Conservation (phyloP, 2,888 invertebrate species). For the Stratiomys singularior region DNA sequence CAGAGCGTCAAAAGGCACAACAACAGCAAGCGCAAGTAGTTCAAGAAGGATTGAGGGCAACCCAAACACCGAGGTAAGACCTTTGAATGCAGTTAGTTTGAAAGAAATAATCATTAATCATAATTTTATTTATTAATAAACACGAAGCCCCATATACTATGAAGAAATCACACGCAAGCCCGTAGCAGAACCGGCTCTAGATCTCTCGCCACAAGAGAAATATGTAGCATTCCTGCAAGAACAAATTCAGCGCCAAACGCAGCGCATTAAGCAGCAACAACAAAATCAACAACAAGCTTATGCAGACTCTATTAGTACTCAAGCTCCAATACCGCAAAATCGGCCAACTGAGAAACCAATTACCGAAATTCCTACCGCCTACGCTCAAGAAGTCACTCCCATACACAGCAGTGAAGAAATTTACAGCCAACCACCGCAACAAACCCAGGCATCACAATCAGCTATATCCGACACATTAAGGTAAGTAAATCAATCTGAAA, state of each 20-base stretch:
- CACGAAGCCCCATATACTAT: conserved; percentile 23
- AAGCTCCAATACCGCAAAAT: too few species aligned
- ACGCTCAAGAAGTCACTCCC: not conserved
- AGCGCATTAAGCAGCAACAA: conserved; percentile 53
- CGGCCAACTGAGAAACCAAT: not conserved
- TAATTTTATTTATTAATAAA: conserved; percentile 5
- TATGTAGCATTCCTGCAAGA: conserved; percentile 64
- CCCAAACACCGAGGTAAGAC: too few species aligned
- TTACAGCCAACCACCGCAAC: conserved; percentile 4
- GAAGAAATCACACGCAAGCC: conserved; percentile 29
- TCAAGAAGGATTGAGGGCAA: too few species aligned
- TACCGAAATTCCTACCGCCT: not conserved
- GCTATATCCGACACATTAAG: not conserved
- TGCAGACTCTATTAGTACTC: not conserved
- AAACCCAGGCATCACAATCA: not conserved
- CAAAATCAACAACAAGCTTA: conserved; percentile 9
- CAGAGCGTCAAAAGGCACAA: conserved; percentile 33
- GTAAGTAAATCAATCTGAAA: not conserved
- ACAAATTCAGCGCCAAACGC: conserved; percentile 54
- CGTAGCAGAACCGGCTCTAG: not conserved
- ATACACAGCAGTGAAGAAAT: not conserved
- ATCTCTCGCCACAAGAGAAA: conserved; percentile 63
- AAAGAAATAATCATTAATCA: not conserved
- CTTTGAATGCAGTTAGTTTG: too few species aligned
- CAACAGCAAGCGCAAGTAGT: not conserved